These are phyloP conservation scores for Perizoma flavofasciatum DNA, from an alignment of 2,888 invertebrate species.

Conservation along the genomic window DNA sequence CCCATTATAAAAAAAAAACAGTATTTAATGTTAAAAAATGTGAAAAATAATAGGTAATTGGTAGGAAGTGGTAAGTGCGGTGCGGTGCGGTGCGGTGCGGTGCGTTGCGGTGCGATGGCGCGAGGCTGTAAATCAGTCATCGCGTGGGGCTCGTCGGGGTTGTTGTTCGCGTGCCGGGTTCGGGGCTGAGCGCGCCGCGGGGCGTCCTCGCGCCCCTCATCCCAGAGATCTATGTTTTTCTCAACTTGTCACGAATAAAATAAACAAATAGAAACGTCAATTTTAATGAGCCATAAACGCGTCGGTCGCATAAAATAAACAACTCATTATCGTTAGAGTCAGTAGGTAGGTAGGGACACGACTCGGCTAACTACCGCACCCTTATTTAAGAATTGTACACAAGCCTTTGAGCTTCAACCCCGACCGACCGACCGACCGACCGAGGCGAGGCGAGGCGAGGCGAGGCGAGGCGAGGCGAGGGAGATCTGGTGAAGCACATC, in stretches of 20 bases:
- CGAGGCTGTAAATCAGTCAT: conserved; percentile 37
- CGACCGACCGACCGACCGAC: too few species aligned
- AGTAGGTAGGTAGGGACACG: neutral
- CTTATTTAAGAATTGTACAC: neutral
- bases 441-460: too few species aligned
- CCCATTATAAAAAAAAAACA: too few species aligned
- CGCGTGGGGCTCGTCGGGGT: conserved; percentile 27
- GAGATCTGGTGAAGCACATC: too few species aligned
- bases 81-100: conserved; percentile 37
- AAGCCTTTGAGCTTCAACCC: too few species aligned
- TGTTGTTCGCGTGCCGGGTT: conserved; percentile 10
- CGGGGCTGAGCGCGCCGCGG: conserved; percentile 10
- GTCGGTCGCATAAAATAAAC: neutral
- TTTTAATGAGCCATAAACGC: neutral
- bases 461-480: too few species aligned
- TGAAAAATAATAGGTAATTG: too few species aligned
- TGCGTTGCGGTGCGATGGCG: conserved; percentile 32
- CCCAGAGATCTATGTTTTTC: conserved; percentile 13
- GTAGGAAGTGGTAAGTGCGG: conserved; percentile 43
- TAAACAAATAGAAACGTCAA: conserved; percentile 15
- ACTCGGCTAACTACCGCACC: neutral
- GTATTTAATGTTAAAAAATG: too few species aligned
- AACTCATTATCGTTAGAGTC: conserved; percentile 1
- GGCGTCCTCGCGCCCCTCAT: conserved; percentile 18
- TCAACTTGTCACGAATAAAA: conserved; percentile 15